Evolutionary conservation across 2,113 vertebrate genomes (phyloP).

Genomic region (Chlorocebus sabaeus): DNA sequence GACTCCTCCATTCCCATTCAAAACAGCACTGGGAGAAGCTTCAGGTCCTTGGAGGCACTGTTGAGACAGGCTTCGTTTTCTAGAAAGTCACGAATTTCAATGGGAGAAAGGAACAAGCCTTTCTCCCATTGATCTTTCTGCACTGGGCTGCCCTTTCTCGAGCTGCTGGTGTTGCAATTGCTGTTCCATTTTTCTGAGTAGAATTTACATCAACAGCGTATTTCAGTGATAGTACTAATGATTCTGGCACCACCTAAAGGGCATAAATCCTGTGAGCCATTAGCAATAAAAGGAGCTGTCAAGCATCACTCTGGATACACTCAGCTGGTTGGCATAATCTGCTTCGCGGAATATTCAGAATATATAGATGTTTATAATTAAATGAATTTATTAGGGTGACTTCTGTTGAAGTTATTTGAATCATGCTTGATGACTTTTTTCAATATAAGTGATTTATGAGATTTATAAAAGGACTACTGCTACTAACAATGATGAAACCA

Average conservation of each 20-base stretch:
- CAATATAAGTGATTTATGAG: neutral
- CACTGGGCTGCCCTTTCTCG: neutral
- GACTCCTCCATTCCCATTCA: neutral
- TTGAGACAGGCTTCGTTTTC: neutral
- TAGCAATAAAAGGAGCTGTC: constrained; percentile 19
- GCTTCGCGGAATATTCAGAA: neutral
- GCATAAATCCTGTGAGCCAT: neutral
- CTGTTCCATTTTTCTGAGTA: neutral
- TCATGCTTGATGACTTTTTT: neutral
- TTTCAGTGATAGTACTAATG: neutral
- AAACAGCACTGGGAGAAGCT: no score
- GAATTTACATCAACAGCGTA: constrained; percentile 20
- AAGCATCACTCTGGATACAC: neutral
- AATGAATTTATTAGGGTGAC: neutral
- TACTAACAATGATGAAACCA: neutral
- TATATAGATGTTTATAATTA: neutral
- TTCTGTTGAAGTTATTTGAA: neutral
- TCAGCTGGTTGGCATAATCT: neutral
- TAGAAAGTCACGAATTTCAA: neutral
- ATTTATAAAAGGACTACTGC: neutral
- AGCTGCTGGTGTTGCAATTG: neutral
- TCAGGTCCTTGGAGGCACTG: no score
- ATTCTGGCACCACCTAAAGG: neutral
- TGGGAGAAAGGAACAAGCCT: neutral
- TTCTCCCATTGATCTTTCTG: neutral